Evolutionary conservation across 2,888 invertebrate genomes (phyloP), one percentile per base, ranked within the genome.

Genomic region (Actias luna): DNA sequence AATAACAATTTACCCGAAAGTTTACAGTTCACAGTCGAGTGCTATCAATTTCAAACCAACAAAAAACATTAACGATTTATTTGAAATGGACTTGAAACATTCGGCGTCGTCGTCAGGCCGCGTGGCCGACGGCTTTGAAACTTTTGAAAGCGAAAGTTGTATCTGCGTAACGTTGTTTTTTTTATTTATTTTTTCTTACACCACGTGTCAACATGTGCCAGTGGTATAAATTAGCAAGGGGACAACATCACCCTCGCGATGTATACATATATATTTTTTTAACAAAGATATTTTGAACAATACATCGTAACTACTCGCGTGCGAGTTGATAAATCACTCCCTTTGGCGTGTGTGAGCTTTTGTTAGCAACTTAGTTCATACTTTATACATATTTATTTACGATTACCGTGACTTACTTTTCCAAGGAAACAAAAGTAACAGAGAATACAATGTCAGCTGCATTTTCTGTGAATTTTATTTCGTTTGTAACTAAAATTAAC

Each of bases 121-220:
- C 80, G 84, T 85, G 87, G 75, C 83, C 66, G 67, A 31, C 60
- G 73, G 71, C 74, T 75, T 85, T 77, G 87, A 89, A 91, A 89
- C 70, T 73, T 75, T 85, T 77, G 87, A 89, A 91, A 89, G 88
- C 82, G 81, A 89, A 89, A 89, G 75, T 83, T 84, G 77, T 90
- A 90, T 92, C 81, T 77, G 79, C 78, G 77, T 84, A 78, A 82
- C 82, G 72, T 71, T 79, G 82, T 88, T 88, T 87, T 87, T 87
- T 87, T 84, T 78, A 83, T 83, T 85, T 79, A 83, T 85, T 88
- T 86, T 88, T 85, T 88, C 80, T 79, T 70, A 69, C 73, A 80
- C 79, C 90, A 88, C 91, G 92, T 91, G 92, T 91, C 92, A 88
- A 88, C 92, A 89, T 91, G 90, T 88, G 92, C 89, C 82, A 79